These are phyloP conservation scores for Pristionchus mayeri DNA, from an alignment of 2,888 invertebrate genomes.

Conservation along the genomic window DNA sequence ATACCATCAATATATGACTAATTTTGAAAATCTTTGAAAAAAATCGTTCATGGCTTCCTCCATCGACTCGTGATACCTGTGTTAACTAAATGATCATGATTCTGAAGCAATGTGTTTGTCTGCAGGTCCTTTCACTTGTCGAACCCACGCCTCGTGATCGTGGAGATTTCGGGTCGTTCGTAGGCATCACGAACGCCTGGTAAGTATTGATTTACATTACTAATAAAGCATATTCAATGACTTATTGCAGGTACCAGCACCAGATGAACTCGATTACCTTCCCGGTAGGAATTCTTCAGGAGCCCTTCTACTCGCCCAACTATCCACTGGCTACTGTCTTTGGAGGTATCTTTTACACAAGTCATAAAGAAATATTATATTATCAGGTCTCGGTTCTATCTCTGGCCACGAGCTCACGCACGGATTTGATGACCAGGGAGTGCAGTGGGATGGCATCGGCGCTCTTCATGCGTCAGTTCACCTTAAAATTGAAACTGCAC, in stretches of 20 bases:
- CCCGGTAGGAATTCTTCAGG: conserved; percentile 70
- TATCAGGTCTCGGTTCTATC: conserved; percentile 91
- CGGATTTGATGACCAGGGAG: conserved; percentile 88
- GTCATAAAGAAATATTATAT: background rate
- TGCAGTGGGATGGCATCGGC: conserved; percentile 70
- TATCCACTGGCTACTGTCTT: conserved; percentile 79
- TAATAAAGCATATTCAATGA: no score
- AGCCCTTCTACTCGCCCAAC: conserved; percentile 70
- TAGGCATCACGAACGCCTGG: conserved; percentile 45
- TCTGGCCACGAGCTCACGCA: conserved; percentile 97
- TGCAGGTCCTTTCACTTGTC: background rate
- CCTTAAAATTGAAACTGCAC: background rate
- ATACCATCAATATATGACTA: no score
- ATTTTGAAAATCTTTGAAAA: no score
- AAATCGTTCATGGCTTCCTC: no score
- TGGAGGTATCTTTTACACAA: no score
- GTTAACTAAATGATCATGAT: no score
- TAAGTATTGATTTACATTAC: no score
- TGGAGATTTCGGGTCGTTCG: background rate
- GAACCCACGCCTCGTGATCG: background rate
- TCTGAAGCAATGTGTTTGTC: no score
- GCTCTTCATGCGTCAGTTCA: conserved; percentile 55
- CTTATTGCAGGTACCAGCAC: conserved; percentile 55
- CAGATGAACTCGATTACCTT: conserved; percentile 72
- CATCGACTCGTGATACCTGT: no score